These are phyloP conservation scores for Oreochromis grahami DNA, from an alignment of 2,797 vertebrate genomes.

Conservation along the genomic window DNA sequence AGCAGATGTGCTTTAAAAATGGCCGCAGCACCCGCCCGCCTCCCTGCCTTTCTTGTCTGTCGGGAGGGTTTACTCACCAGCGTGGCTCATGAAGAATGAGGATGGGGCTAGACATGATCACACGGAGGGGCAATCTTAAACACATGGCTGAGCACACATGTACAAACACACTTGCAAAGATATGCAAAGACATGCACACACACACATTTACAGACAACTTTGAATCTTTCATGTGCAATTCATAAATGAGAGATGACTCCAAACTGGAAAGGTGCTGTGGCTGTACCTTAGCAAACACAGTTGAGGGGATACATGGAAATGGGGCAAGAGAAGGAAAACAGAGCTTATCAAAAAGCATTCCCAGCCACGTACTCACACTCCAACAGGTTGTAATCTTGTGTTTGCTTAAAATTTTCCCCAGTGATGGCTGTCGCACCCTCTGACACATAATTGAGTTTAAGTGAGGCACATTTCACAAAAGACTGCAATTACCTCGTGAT, in stretches of 20 bases:
- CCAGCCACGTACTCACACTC: conserved; percentile 10
- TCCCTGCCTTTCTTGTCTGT: background rate
- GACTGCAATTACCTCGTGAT: conserved; percentile 38
- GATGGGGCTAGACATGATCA: conserved; percentile 2
- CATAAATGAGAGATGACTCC: conserved; percentile 18
- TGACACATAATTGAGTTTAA: conserved; percentile 24
- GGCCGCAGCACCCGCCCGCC: background rate
- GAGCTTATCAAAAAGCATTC: background rate
- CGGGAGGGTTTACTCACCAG: conserved; percentile 19
- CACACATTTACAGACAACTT: background rate
- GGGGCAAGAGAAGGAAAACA: background rate
- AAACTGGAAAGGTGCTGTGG: background rate
- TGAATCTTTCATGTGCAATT: conserved; percentile 55
- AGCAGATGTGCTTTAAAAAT: conserved; percentile 60
- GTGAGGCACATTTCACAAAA: background rate
- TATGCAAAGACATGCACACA: conserved; percentile 3
- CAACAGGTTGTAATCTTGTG: conserved; percentile 18
- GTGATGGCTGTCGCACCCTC: background rate
- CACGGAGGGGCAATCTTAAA: conserved; percentile 5
- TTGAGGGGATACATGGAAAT: background rate
- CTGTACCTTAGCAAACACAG: background rate
- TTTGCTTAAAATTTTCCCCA: background rate
- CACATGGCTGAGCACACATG: conserved; percentile 53
- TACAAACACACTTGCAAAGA: conserved; percentile 43
- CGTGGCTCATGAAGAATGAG: background rate